Evolutionary conservation across 2,797 vertebrate genomes (phyloP).

Genomic region (Siniperca obscura): DNA sequence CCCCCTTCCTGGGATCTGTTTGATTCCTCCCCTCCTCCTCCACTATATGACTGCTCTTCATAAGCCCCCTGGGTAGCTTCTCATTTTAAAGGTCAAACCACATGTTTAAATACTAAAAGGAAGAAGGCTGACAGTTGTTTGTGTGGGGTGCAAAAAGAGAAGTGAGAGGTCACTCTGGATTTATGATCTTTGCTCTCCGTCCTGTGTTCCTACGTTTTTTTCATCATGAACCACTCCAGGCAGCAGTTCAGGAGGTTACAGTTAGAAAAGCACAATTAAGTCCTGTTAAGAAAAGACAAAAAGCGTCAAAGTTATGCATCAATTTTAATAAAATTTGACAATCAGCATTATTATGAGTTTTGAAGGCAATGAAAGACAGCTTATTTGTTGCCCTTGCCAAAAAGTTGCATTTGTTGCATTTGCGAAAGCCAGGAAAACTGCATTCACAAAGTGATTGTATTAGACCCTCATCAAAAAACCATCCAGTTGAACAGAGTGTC

Average conservation of each 20-base stretch:
- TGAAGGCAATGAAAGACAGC: neutral
- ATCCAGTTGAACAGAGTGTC: neutral
- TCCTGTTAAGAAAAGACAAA: neutral
- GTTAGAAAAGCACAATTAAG: neutral
- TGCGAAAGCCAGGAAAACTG: neutral
- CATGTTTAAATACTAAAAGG: conserved; percentile 15
- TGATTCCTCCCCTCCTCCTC: conserved; percentile 14
- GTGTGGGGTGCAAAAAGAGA: neutral
- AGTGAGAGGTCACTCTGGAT: conserved; percentile 14
- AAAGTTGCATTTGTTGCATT: neutral
- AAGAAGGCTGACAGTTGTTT: conserved; percentile 1
- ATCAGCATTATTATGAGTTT: neutral
- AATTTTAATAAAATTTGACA: neutral
- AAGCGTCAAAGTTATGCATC: neutral
- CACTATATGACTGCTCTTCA: conserved; percentile 13
- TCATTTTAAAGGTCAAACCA: conserved; percentile 29
- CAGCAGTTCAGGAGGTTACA: conserved; percentile 1
- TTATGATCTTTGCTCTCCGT: conserved; percentile 6
- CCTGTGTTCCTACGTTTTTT: neutral
- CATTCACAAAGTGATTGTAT: neutral
- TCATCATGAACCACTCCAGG: neutral
- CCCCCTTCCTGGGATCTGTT: neutral
- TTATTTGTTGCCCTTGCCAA: neutral
- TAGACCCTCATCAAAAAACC: neutral
- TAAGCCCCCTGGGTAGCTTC: neutral